phyloP scores from a whole-genome alignment of 2,113 vertebrate species.

The Trematomus loennbergii region DNA sequence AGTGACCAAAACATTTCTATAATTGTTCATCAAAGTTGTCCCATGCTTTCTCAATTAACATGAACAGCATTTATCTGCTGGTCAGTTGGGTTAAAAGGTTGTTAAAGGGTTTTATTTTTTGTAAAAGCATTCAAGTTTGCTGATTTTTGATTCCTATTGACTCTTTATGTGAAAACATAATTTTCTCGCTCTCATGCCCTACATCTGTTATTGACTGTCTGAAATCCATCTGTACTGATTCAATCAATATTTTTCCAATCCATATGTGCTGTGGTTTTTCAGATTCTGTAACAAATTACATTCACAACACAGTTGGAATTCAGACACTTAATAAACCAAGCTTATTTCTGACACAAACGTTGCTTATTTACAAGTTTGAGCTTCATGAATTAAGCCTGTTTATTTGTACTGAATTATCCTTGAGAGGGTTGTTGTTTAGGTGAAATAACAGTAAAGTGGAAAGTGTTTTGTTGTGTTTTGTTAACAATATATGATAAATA shows the following conservation, averaged over 20 bases:
- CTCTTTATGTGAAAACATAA: conserved; percentile 5
- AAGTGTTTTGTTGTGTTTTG: conserved; percentile 1
- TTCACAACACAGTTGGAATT: conserved; percentile 40
- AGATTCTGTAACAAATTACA: not conserved
- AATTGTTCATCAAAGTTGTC: not conserved
- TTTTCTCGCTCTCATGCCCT: conserved; percentile 1
- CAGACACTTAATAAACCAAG: conserved; percentile 49
- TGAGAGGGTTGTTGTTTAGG: not conserved
- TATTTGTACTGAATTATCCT: conserved; percentile 6
- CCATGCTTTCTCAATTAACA: not conserved
- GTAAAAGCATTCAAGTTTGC: not conserved
- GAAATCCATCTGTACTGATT: conserved; percentile 44
- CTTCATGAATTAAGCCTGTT: conserved; percentile 6
- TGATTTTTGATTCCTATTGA: conserved; percentile 5
- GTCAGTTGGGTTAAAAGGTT: not conserved
- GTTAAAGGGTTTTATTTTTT: not conserved
- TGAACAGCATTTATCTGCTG: not conserved
- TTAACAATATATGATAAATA: not conserved
- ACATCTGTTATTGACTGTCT: conserved; percentile 57
- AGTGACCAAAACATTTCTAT: not conserved
- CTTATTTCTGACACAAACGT: conserved; percentile 28
- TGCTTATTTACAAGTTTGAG: conserved; percentile 31
- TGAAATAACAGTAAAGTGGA: conserved; percentile 1
- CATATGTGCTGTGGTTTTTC: not conserved
- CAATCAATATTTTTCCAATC: not conserved